These are phyloP conservation scores for Antechinus stuartii DNA, from an alignment of 2,113 vertebrate genomes.

Conservation along the genomic window DNA sequence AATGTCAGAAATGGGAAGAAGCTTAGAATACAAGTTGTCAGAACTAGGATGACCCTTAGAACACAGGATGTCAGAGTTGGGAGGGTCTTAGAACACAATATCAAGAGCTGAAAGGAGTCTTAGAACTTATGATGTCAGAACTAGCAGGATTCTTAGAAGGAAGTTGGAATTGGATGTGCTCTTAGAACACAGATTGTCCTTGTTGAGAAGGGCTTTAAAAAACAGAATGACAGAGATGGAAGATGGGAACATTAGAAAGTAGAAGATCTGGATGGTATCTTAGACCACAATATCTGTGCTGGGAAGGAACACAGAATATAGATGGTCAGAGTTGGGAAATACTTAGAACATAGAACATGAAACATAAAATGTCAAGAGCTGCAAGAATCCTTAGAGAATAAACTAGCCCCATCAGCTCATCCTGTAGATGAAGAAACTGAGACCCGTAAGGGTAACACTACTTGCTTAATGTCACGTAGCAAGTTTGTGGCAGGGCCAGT, in stretches of 20 bases:
- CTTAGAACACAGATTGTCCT: too few species aligned
- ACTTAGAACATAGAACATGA: not conserved
- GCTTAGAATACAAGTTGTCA: not conserved
- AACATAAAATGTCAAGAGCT: not conserved
- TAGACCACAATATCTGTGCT: not conserved
- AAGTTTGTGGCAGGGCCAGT: not conserved
- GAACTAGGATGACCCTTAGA: too few species aligned
- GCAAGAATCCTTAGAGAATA: not conserved
- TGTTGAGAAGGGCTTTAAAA: not conserved
- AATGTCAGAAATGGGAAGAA: not conserved
- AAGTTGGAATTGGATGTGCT: not conserved
- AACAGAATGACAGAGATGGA: not conserved
- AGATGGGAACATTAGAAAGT: too few species aligned
- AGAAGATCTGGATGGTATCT: not conserved
- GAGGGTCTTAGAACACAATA: not conserved
- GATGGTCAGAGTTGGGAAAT: not conserved
- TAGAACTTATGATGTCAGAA: not conserved
- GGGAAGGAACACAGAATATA: not conserved
- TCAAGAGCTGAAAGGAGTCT: too few species aligned
- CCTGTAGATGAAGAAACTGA: not conserved
- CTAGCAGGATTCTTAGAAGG: not conserved
- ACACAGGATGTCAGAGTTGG: not conserved
- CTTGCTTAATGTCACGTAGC: rapidly evolving
- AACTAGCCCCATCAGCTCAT: not conserved
- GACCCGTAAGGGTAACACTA: not conserved